These are phyloP conservation scores for Lucilia cuprina DNA, from an alignment of 1,140 invertebrate species.

Conservation along the genomic window DNA sequence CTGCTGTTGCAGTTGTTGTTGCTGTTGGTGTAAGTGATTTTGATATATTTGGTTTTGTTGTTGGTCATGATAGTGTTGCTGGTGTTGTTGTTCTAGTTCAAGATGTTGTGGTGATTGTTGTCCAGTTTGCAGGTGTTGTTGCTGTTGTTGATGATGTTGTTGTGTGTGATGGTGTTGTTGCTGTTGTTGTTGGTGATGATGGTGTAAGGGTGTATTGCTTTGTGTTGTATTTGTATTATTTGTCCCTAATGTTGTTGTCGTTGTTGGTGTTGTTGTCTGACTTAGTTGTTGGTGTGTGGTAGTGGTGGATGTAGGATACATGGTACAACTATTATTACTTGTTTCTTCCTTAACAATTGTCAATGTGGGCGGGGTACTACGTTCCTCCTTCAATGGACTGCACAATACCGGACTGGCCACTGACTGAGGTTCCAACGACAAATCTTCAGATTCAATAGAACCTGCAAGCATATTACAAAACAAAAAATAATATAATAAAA, in stretches of 20 bases:
- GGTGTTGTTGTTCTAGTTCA: conserved; percentile 55
- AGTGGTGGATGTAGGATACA: conserved; percentile 66
- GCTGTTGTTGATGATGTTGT: conserved; percentile 57
- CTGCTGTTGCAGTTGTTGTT: conserved; percentile 47
- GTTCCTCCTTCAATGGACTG: conserved; percentile 68
- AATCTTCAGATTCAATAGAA: conserved; percentile 77
- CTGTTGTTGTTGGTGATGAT: conserved; percentile 56
- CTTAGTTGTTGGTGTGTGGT: conserved; percentile 63
- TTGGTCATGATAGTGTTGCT: conserved; percentile 45
- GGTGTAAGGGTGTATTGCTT: conserved; percentile 56
- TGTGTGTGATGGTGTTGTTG: conserved; percentile 49
- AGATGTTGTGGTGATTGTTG: conserved; percentile 55
- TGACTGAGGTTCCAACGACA: conserved; percentile 71
- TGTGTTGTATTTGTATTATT: conserved; percentile 40
- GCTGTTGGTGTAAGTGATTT: conserved; percentile 58
- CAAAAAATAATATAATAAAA: conserved; percentile 43
- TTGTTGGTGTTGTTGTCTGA: conserved; percentile 44
- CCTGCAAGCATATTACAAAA: conserved; percentile 65
- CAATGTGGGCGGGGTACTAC: conserved; percentile 65
- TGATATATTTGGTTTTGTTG: conserved; percentile 46
- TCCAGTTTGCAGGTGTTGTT: conserved; percentile 58
- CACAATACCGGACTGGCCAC: conserved; percentile 64
- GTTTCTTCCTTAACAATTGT: conserved; percentile 77
- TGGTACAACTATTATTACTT: conserved; percentile 72
- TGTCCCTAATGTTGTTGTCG: conserved; percentile 43